Conservation (phyloP, 2,113 vertebrate genomes). For the Micronycteris hirsuta region DNA sequence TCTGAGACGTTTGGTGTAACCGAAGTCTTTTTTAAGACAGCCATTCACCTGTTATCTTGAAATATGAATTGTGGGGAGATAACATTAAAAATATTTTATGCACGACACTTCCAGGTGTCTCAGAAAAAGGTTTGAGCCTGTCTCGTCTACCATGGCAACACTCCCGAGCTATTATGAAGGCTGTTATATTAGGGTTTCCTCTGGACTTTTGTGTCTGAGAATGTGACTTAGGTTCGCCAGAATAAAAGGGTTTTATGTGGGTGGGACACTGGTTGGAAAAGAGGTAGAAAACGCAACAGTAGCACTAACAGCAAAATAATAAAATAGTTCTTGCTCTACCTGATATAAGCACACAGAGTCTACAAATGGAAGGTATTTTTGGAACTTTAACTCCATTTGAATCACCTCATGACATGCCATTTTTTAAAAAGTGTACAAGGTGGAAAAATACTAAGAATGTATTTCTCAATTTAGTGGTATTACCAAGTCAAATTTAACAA, state of each 20-base stretch:
- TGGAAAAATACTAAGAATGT: background rate
- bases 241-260: background rate
- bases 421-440: background rate
- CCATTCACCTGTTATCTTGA: constrained; percentile 16
- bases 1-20: constrained; percentile 26
- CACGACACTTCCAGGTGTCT: background rate
- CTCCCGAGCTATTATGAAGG: background rate
- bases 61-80: background rate
- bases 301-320: background rate
- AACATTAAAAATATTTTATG: background rate
- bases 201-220: background rate
- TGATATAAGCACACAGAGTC: background rate
- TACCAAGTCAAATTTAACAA: background rate
- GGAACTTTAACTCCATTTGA: background rate
- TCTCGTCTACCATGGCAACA: background rate
- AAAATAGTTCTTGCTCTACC: background rate
- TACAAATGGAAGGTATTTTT: background rate
- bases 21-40: background rate
- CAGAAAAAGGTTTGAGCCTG: background rate
- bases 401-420: background rate
- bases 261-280: background rate
- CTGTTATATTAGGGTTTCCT: background rate
- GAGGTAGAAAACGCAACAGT: background rate
- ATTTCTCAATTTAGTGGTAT: background rate
- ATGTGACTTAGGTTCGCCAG: background rate